Base-by-base conservation (phyloP, 2,797 vertebrate species). In the Sebastiscus albofasciatus region DNA sequence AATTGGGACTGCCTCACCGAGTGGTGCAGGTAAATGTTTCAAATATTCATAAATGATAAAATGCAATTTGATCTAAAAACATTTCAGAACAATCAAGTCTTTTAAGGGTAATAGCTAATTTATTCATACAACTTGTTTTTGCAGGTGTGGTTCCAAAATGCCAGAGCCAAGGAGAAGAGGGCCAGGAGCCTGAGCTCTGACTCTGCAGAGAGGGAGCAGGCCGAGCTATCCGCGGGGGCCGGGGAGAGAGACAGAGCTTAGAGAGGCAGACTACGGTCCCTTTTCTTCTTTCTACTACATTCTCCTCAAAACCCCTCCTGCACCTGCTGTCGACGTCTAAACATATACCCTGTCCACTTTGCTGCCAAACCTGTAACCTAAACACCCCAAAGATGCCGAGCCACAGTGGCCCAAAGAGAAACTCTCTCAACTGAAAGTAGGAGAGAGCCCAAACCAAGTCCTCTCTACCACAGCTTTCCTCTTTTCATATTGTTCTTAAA, bases 91-190 rank as follows among this genome's bases (percentile, higher is more conserved):
- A 85, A 61, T n/a, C 20, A 20, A 16, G 5, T 67, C 1, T 52
- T 52, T 56, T n/a, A 52, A 29, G 24, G 2, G 2, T 14, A 29
- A 62, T 55, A 18, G 11, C 36, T 70, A 16, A 86, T 62, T 66
- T 46, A 42, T 75, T 67, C 11, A 64, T 80, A 34, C 24, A 4
- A 75, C 74, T 74, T 1, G 27, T 82, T 72, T 75, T 77, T 83
- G 55, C 74, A 95, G 94, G 99, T 99, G 93, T 99, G 99, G 99
- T 99, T 99, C 96, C 99, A 99, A 95, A 99, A 99, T 90, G 98
- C 99, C 87, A 95, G 99, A 92, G 99, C 99, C 13, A 99, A 99
- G 95, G 99, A 99, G 90, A 99, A 99, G 93, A 99, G 99, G 93
- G 96, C 98, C 80, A 98, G 93, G 73, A 93, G 93, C 82, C 83